Evolutionary conservation across 2,113 vertebrate species (phyloP).

Genomic region (Epinephelus fuscoguttatus): DNA sequence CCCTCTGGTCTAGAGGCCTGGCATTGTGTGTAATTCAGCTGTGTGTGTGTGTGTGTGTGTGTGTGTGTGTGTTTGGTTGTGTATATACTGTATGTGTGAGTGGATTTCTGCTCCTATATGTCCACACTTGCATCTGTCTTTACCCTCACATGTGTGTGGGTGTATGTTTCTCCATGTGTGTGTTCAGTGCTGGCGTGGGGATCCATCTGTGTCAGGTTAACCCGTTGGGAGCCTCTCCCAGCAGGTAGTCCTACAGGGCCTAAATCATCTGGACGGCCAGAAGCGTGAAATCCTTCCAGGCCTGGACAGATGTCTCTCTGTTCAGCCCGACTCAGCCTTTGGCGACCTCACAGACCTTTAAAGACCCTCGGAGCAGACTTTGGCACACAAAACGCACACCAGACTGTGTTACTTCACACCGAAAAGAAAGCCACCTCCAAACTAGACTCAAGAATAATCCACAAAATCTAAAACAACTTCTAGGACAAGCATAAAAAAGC

Average conservation of each 20-base stretch:
- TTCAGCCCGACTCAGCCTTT: slow-evolving; percentile 62
- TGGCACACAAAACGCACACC: slow-evolving; percentile 72
- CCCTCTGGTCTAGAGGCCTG: too few species aligned
- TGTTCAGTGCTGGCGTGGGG: slow-evolving; percentile 72
- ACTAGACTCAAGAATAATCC: not conserved
- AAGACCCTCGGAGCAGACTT: slow-evolving; percentile 55
- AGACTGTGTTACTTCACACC: slow-evolving; percentile 36
- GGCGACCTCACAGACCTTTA: slow-evolving; percentile 69
- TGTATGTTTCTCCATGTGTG: slow-evolving; percentile 25
- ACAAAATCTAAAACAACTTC: not conserved
- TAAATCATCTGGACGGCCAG: slow-evolving; percentile 94
- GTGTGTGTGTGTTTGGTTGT: slow-evolving; percentile 16
- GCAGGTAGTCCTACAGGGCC: slow-evolving; percentile 89
- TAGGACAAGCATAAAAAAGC: not conserved
- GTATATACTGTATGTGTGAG: slow-evolving; percentile 10
- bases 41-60: slow-evolving; percentile 10
- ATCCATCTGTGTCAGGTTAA: slow-evolving; percentile 89
- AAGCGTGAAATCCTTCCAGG: slow-evolving; percentile 95
- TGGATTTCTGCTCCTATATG: slow-evolving; percentile 49
- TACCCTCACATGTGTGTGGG: slow-evolving; percentile 43
- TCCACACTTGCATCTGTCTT: slow-evolving; percentile 66
- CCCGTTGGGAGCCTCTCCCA: slow-evolving; percentile 88
- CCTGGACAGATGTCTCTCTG: slow-evolving; percentile 88
- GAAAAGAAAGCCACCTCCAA: not conserved
- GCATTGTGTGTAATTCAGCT: too few species aligned